Percentiles rank a stretch among this genome's conserved stretches.
Conservation (phyloP, 2,113 vertebrate species). For the Nibea coibor region DNA sequence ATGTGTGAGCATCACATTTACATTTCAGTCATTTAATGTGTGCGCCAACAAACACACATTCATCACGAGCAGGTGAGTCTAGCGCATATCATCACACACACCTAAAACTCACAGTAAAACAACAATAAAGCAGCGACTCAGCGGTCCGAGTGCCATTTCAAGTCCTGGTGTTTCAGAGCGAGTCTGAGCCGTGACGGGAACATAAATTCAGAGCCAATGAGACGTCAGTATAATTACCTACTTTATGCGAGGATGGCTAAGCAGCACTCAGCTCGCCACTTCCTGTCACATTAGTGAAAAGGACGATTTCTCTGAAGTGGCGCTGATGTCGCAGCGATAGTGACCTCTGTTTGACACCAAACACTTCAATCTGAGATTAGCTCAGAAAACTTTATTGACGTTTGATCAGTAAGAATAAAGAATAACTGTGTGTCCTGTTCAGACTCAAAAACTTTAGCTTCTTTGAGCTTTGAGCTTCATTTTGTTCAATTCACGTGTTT, state of each 20-base stretch:
- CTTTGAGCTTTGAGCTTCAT: too few relatives aligned
- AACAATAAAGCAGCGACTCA: neutral
- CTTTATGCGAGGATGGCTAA: slow-evolving; percentile 28
- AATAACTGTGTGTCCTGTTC: too few relatives aligned
- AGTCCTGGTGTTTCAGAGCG: neutral
- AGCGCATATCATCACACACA: neutral
- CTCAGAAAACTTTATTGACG: too few relatives aligned
- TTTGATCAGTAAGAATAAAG: too few relatives aligned
- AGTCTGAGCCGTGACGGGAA: slow-evolving; percentile 1
- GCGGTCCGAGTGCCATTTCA: neutral
- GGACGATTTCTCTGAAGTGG: slow-evolving; percentile 11
- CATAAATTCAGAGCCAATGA: slow-evolving; percentile 39
- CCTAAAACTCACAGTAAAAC: neutral
- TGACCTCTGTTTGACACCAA: slow-evolving; percentile 2
- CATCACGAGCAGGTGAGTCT: slow-evolving; percentile 35
- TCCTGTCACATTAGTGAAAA: slow-evolving; percentile 36
- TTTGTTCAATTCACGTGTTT: too few relatives aligned
- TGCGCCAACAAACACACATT: slow-evolving; percentile 2
- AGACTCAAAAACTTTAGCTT: too few relatives aligned
- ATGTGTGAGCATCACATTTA: slow-evolving; percentile 58
- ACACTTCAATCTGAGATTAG: too few relatives aligned
- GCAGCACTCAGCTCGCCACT: slow-evolving; percentile 15
- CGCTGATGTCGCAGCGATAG: neutral
- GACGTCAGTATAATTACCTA: slow-evolving; percentile 40
- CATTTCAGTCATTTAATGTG: slow-evolving; percentile 35